A percentile compares a stretch with the other conserved stretches of the same genome.
Conservation (phyloP, 2,113 vertebrate species). For the Ramphastos sulfuratus region DNA sequence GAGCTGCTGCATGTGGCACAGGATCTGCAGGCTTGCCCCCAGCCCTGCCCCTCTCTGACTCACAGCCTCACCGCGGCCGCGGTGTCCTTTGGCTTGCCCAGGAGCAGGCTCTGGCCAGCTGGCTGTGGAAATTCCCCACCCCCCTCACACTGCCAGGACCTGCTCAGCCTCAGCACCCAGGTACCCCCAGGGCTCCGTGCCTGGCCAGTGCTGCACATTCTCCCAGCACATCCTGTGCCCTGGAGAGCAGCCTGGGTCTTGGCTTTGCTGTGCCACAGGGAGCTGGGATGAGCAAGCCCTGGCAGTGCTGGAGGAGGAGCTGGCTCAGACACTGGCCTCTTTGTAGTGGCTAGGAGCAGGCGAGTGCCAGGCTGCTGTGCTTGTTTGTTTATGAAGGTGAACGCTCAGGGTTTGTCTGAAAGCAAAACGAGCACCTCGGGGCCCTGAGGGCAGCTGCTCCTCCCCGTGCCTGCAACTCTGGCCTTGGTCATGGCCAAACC, state of each 20-base stretch:
- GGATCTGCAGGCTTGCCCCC: background rate
- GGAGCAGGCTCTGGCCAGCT: rapidly evolving
- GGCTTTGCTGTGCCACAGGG: background rate
- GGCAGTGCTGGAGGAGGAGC: background rate
- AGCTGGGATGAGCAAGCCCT: background rate
- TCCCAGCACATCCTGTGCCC: background rate
- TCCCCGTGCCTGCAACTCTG: background rate
- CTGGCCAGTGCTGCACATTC: background rate
- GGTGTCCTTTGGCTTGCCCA: background rate
- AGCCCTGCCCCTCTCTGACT: background rate
- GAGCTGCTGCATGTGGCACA: rapidly evolving
- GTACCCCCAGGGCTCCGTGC: background rate
- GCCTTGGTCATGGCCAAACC: rapidly evolving
- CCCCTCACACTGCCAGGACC: background rate
- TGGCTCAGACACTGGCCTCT: background rate
- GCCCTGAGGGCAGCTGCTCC: background rate
- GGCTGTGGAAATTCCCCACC: background rate
- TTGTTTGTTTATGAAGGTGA: background rate
- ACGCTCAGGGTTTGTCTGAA: background rate
- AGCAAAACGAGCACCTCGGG: background rate
- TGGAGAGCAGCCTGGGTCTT: background rate
- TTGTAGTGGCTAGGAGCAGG: background rate
- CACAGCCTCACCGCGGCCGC: background rate
- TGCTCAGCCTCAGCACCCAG: rapidly evolving
- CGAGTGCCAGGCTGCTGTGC: background rate